A percentile compares a stretch with the other conserved stretches of the same genome.
Evolutionary conservation across 1,140 invertebrate species (phyloP).

Genomic region (Seison nebaliae): DNA sequence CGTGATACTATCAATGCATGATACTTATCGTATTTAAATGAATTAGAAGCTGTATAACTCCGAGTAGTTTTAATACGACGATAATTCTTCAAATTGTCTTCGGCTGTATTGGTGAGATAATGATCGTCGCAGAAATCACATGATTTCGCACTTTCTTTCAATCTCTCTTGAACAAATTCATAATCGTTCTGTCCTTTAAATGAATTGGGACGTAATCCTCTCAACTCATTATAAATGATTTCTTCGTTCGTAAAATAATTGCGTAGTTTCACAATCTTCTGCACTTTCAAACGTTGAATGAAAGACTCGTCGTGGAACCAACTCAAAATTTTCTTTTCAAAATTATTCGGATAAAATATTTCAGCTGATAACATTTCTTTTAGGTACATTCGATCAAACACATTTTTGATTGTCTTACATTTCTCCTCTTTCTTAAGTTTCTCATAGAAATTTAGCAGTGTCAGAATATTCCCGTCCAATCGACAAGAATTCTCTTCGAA

Average conservation of each 20-base stretch:
- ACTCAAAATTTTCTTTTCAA: too few relatives aligned
- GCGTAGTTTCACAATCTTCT: conserved; percentile 8
- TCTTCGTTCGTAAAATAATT: conserved; percentile 8
- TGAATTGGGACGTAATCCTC: conserved; percentile 3
- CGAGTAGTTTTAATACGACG: conserved; percentile 23
- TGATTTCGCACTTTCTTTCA: conserved; percentile 2
- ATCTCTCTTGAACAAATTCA: background rate
- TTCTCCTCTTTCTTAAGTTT: too few relatives aligned
- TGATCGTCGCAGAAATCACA: conserved; percentile 12
- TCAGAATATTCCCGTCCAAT: too few relatives aligned
- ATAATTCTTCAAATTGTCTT: conserved; percentile 10
- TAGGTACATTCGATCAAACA: too few relatives aligned
- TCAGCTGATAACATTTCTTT: too few relatives aligned
- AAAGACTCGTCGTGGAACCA: too few relatives aligned
- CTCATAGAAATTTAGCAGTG: too few relatives aligned
- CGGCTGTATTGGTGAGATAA: conserved; percentile 10
- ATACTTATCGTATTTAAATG: conserved; percentile 30
- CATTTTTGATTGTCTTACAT: too few relatives aligned
- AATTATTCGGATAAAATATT: too few relatives aligned
- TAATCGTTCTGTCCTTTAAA: background rate
- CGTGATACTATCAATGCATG: conserved; percentile 28
- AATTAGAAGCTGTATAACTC: conserved; percentile 28
- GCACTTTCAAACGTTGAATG: too few relatives aligned
- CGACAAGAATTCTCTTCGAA: too few relatives aligned
- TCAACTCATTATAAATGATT: conserved; percentile 10